Evolutionary conservation across 2,888 invertebrate species (phyloP), one percentile per base, ranked within the genome.

Genomic region (Megamerina dolium): DNA sequence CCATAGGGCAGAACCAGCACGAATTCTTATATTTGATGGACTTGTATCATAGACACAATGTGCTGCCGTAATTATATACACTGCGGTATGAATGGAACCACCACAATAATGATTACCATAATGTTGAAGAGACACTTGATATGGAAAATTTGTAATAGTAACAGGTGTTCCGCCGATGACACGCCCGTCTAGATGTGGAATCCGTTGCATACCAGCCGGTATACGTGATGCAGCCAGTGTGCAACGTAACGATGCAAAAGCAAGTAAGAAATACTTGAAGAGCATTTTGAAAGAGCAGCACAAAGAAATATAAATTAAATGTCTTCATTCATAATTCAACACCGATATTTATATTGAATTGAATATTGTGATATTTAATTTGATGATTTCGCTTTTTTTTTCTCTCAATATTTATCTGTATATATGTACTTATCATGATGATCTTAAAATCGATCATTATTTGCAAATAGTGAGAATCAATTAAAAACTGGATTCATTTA

Each of bases 51-150:
- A 43, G 37, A 66, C 68, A 51, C 81, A 81, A 56, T 81, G 80
- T 4, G 80, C 81, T n/a, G 80, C 80, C 1, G 79, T 81, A 1
- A 81, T 46, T 4, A 77, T 70, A 8, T 60, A 53, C 20, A 74
- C 73, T 30, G 70, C 62, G 14, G 57, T 62, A 33, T 73, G 73
- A 6, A 81, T 64, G 6, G 76, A 63, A 1, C 77, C 80, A 1
- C 81, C 80, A 51, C 81, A 81, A 0, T 66, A 61, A 50, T 80
- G 80, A 0, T 64, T 55, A 2, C 74, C 75, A 14, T 65, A 55
- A 13, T 54, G 53, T 18, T 58, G 59, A 4, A 70, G 21, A 1
- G 68, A 68, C 2, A 66, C 52, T 48, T 63, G 61, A 54, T 59
- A 65, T 1, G 69, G 69, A 42, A 52, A 56, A 2, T 52, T 18